Evolutionary conservation across 2,113 vertebrate genomes (phyloP).

Genomic region (Isurus oxyrinchus): DNA sequence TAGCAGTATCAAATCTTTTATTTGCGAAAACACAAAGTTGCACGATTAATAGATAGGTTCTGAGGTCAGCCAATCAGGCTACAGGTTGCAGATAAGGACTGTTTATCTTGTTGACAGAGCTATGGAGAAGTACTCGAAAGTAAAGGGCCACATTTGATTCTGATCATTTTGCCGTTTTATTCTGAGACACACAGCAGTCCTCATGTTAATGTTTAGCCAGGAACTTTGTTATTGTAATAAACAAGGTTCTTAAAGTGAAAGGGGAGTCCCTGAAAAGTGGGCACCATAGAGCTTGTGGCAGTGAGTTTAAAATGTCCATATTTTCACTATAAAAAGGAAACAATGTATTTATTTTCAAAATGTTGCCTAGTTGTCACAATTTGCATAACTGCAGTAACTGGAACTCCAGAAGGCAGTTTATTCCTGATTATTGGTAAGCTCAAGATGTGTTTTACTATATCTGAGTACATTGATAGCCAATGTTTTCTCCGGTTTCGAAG

Average conservation of each 20-base stretch:
- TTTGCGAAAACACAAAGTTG: background rate
- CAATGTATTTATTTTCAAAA: background rate
- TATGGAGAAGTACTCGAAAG: background rate
- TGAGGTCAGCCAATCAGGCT: background rate
- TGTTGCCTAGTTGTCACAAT: background rate
- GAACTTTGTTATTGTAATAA: background rate
- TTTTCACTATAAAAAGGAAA: background rate
- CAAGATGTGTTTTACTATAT: background rate
- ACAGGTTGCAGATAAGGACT: background rate
- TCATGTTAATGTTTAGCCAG: conserved; percentile 25
- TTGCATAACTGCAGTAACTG: background rate
- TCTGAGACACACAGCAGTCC: background rate
- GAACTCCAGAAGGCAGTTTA: background rate
- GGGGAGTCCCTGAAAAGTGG: background rate
- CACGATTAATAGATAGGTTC: background rate
- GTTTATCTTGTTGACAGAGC: background rate
- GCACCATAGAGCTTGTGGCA: background rate
- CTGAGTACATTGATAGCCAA: background rate
- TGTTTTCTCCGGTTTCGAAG: background rate
- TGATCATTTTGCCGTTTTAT: background rate
- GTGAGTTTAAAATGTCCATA: background rate
- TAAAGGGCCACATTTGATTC: background rate
- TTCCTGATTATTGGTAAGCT: background rate
- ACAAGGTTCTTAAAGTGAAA: background rate
- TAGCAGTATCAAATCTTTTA: background rate